Percentiles rank a stretch among this genome's conserved stretches.
Evolutionary conservation across 1,140 invertebrate genomes (phyloP).

Genomic region (Euura saliciscinereae): DNA sequence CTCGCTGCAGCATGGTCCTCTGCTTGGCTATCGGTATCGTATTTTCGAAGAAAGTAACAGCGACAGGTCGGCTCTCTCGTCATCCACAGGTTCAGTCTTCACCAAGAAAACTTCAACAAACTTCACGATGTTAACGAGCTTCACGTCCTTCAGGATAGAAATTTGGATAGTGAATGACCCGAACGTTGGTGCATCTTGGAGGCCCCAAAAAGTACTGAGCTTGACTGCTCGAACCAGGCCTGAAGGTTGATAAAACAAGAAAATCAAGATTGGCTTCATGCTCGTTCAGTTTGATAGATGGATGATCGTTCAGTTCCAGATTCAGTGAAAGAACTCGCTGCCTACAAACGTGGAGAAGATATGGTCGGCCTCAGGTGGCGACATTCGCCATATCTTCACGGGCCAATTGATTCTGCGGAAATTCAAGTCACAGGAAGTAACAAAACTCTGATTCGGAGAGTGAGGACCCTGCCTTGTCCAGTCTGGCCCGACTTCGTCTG

Average conservation of each 20-base stretch:
- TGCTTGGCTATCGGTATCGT: constrained; percentile 13
- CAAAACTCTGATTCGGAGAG: background rate
- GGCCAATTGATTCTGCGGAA: constrained; percentile 8
- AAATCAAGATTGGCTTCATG: background rate
- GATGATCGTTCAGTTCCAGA: constrained; percentile 7
- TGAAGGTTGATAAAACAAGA: background rate
- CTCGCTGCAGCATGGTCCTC: constrained; percentile 11
- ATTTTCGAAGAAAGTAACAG: constrained; percentile 7
- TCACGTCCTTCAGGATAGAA: constrained; percentile 4
- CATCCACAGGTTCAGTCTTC: background rate
- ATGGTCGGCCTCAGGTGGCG: constrained; percentile 13
- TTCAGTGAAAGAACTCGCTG: constrained; percentile 9
- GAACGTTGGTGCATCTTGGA: background rate
- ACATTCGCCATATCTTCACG: constrained; percentile 4
- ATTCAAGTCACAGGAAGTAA: constrained; percentile 2
- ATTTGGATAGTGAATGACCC: background rate
- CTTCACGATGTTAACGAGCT: constrained; percentile 9
- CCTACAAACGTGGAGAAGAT: background rate
- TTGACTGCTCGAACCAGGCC: constrained; percentile 7
- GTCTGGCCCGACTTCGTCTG: constrained; percentile 4
- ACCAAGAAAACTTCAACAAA: background rate
- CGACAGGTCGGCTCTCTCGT: background rate
- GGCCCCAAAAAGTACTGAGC: background rate
- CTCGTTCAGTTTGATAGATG: background rate
- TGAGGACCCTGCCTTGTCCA: background rate